Evolutionary conservation across 2,113 vertebrate species (phyloP).

Genomic region (Petaurus breviceps): DNA sequence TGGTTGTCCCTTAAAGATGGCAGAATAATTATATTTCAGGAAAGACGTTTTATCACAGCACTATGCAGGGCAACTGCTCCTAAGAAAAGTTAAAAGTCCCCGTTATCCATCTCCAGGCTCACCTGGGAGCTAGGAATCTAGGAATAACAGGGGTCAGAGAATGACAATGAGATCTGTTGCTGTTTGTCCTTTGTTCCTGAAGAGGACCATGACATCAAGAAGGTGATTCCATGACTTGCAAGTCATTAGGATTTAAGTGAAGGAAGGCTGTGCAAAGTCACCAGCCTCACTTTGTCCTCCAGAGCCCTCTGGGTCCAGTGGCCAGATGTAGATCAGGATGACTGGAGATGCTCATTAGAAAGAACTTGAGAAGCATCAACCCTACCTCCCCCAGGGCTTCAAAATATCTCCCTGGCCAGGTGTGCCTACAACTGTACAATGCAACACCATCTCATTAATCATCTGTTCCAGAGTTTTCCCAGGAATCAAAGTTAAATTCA

Average conservation of each 20-base stretch:
- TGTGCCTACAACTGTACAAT: not conserved
- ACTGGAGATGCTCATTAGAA: not conserved
- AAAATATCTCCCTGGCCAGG: not conserved
- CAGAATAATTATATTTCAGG: not conserved
- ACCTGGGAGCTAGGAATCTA: not conserved
- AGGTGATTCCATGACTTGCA: no score
- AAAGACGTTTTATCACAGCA: not conserved
- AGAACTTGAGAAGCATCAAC: not conserved
- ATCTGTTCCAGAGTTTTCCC: not conserved
- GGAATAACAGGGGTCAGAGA: not conserved
- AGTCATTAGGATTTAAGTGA: no score
- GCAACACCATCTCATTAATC: not conserved
- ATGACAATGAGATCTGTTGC: not conserved
- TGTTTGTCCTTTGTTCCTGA: no score
- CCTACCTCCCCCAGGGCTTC: not conserved
- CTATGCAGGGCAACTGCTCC: not conserved
- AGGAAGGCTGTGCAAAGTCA: no score
- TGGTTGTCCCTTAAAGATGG: not conserved
- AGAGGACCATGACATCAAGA: no score
- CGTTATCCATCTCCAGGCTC: not conserved
- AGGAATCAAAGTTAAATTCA: not conserved
- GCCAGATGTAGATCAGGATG: no score
- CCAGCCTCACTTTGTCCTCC: no score
- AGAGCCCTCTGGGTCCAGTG: no score
- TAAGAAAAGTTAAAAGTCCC: not conserved